These are phyloP conservation scores for Otolemur crassicaudatus DNA, from an alignment of 2,797 vertebrate species.

Conservation along the genomic window DNA sequence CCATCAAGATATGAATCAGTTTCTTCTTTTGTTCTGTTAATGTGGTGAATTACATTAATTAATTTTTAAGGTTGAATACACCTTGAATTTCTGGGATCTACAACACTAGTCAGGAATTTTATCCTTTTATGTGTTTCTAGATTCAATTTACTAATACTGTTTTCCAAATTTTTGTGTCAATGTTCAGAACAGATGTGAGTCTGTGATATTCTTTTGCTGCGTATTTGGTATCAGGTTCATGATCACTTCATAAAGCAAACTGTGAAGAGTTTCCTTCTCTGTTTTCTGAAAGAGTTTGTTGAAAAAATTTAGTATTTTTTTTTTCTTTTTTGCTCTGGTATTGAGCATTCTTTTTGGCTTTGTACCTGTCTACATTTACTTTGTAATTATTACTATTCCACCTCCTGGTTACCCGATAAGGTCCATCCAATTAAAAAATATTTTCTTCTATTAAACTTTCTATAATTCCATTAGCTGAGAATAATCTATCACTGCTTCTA, in stretches of 20 bases:
- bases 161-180: neutral
- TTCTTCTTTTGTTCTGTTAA: conserved; percentile 10
- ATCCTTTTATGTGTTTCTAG: neutral
- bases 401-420: neutral
- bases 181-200: neutral
- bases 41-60: neutral
- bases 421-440: neutral
- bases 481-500: neutral
- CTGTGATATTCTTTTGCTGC: conserved; percentile 6
- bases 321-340: neutral
- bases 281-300: neutral
- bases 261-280: neutral
- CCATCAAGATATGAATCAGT: neutral
- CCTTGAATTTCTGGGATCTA: neutral
- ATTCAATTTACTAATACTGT: neutral
- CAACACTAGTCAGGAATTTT: neutral
- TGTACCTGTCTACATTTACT: neutral
- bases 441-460: neutral
- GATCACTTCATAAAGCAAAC: neutral
- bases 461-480: neutral
- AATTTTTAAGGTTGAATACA: conserved; percentile 19
- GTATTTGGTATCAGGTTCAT: neutral
- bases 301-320: neutral
- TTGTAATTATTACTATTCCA: neutral
- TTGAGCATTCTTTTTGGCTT: neutral